Percentiles rank a stretch among this genome's conserved stretches.
Conservation (phyloP, 1,140 invertebrate genomes). For the Drosophila kikkawai region DNA sequence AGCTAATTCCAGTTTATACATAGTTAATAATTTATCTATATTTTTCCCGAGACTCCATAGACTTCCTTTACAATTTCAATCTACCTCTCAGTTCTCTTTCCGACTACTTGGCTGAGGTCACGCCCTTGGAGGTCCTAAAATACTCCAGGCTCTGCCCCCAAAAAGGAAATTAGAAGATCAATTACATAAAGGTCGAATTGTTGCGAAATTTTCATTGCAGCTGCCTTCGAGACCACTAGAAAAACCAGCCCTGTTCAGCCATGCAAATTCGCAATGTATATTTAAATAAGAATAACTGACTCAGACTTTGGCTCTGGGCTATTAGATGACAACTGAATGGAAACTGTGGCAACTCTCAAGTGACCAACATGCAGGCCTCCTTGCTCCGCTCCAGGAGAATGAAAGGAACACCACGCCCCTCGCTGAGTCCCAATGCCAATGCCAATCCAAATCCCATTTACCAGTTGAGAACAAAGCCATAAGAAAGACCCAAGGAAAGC, state of each 20-base stretch:
- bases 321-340: constrained; percentile 69
- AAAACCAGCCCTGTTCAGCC: constrained; percentile 47
- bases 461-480: constrained; percentile 46
- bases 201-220: constrained; percentile 28
- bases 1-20: not conserved
- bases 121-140: constrained; percentile 66
- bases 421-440: constrained; percentile 23
- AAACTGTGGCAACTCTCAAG: constrained; percentile 78
- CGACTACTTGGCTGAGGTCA: constrained; percentile 48
- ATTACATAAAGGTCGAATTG: constrained; percentile 55
- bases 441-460: constrained; percentile 28
- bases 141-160: not conserved
- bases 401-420: constrained; percentile 53
- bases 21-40: too few relatives aligned
- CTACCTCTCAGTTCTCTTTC: not conserved
- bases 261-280: constrained; percentile 59
- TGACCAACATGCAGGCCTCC: constrained; percentile 76
- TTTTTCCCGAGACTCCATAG: too few relatives aligned
- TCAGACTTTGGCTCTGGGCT: constrained; percentile 9
- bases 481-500: constrained; percentile 39
- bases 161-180: constrained; percentile 59
- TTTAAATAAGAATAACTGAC: constrained; percentile 40
- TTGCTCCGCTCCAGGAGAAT: constrained; percentile 10
- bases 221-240: constrained; percentile 30
- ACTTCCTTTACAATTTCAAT: not conserved